These are phyloP conservation scores for Drosophila pseudotakahashii DNA, from an alignment of 2,888 invertebrate genomes.

Conservation along the genomic window DNA sequence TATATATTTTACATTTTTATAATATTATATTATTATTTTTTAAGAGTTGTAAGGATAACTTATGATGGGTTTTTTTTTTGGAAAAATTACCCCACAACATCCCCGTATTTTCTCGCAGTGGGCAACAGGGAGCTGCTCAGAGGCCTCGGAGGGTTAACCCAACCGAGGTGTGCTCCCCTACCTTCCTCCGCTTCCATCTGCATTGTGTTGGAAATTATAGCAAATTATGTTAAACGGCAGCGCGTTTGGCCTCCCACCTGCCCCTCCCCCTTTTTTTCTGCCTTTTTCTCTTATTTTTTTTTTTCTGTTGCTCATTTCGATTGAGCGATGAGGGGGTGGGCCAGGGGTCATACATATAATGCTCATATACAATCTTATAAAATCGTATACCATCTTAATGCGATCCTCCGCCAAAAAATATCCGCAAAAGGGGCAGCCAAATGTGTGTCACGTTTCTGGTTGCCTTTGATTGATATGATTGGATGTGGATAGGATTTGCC, in stretches of 20 bases:
- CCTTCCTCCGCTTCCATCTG: constrained; percentile 28
- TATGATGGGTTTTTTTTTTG: too few species aligned
- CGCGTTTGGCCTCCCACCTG: constrained; percentile 57
- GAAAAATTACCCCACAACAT: neutral
- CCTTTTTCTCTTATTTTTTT: too few species aligned
- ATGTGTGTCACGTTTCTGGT: constrained; percentile 73
- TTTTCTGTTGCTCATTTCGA: constrained; percentile 49
- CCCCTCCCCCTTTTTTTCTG: constrained; percentile 23
- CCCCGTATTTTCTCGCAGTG: constrained; percentile 4
- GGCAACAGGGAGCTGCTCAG: constrained; percentile 23
- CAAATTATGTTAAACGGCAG: constrained; percentile 84
- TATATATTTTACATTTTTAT: too few species aligned
- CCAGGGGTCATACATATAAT: constrained; percentile 56
- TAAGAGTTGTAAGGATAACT: too few species aligned
- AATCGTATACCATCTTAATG: constrained; percentile 9
- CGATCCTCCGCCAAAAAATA: neutral
- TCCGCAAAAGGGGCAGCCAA: constrained; percentile 30
- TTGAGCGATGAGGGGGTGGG: constrained; percentile 50
- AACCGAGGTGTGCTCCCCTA: constrained; percentile 9
- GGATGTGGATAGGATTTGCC: constrained; percentile 31
- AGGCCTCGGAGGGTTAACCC: constrained; percentile 31
- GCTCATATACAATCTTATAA: constrained; percentile 8
- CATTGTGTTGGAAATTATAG: constrained; percentile 82
- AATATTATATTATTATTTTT: too few species aligned
- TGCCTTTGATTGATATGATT: constrained; percentile 73